phyloP scores from a whole-genome alignment of 2,113 vertebrate genomes.

The Lethenteron camtschaticum region DNA sequence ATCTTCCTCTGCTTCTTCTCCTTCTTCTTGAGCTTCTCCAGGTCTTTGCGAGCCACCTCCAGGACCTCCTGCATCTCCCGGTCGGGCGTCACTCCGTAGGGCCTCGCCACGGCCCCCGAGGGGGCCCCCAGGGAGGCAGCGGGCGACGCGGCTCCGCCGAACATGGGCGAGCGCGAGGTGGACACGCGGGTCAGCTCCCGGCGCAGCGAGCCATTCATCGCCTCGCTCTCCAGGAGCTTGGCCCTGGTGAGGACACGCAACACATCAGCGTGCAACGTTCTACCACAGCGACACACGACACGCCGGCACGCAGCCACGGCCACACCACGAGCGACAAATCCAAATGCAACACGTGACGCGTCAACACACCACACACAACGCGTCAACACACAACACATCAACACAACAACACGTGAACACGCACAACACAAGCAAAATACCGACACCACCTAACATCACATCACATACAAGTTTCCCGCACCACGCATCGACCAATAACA shows the following conservation, averaged over 20 bases:
- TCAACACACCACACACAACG: too few relatives aligned
- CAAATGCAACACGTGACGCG: too few relatives aligned
- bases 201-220: slow-evolving; percentile 66
- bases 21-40: slow-evolving; percentile 79
- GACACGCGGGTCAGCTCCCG: slow-evolving; percentile 55
- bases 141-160: slow-evolving; percentile 33
- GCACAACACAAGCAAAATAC: too few relatives aligned
- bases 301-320: too few relatives aligned
- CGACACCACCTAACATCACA: too few relatives aligned
- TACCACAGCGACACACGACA: too few relatives aligned
- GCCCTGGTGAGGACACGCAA: slow-evolving; percentile 25
- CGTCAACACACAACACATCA: too few relatives aligned
- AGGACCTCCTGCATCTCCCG: slow-evolving; percentile 72
- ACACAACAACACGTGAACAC: too few relatives aligned
- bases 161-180: slow-evolving; percentile 34
- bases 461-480: too few relatives aligned
- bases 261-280: too few relatives aligned
- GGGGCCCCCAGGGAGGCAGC: slow-evolving; percentile 22
- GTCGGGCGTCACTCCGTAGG: slow-evolving; percentile 29
- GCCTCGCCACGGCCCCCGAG: background rate
- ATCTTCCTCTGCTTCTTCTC: slow-evolving; percentile 75
- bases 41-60: slow-evolving; percentile 72
- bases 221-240: slow-evolving; percentile 81
- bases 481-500: too few relatives aligned
- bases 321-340: too few relatives aligned